phyloP scores from a whole-genome alignment of 2,113 vertebrate species.

The Scomber japonicus region DNA sequence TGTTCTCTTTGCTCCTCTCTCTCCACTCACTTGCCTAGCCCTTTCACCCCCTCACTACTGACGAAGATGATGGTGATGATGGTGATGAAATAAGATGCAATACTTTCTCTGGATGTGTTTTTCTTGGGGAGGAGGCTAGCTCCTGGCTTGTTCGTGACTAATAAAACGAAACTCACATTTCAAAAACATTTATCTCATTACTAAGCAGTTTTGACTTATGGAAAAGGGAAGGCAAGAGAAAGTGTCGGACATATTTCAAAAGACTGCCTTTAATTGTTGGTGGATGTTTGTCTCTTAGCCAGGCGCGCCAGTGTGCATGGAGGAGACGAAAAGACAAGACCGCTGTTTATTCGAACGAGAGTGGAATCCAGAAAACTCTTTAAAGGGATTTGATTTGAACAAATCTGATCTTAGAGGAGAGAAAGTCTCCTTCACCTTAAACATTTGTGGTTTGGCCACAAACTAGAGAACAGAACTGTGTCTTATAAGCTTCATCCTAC shows the following conservation, averaged over 20 bases:
- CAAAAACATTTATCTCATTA: slow-evolving; percentile 87
- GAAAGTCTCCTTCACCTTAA: slow-evolving; percentile 11
- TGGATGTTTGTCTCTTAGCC: slow-evolving; percentile 67
- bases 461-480: slow-evolving; percentile 32
- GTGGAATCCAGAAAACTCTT: slow-evolving; percentile 39
- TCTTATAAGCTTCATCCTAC: slow-evolving; percentile 12
- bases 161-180: slow-evolving; percentile 84
- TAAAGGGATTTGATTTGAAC: slow-evolving; percentile 32
- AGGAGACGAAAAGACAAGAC: slow-evolving; percentile 45
- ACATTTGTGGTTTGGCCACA: slow-evolving; percentile 35
- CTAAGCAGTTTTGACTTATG: slow-evolving; percentile 84
- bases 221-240: slow-evolving; percentile 53
- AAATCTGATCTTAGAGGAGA: slow-evolving; percentile 20
- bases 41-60: slow-evolving; percentile 86
- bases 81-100: slow-evolving; percentile 89
- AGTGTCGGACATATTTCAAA: slow-evolving; percentile 69
- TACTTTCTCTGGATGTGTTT: slow-evolving; percentile 83
- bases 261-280: slow-evolving; percentile 73
- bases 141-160: slow-evolving; percentile 86
- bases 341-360: slow-evolving; percentile 60
- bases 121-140: slow-evolving; percentile 84
- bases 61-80: slow-evolving; percentile 86
- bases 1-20: slow-evolving; percentile 61
- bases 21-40: slow-evolving; percentile 79
- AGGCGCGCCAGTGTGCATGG: slow-evolving; percentile 19